Base-by-base conservation (phyloP, 2,113 vertebrate species). In the Hippocampus abdominalis region DNA sequence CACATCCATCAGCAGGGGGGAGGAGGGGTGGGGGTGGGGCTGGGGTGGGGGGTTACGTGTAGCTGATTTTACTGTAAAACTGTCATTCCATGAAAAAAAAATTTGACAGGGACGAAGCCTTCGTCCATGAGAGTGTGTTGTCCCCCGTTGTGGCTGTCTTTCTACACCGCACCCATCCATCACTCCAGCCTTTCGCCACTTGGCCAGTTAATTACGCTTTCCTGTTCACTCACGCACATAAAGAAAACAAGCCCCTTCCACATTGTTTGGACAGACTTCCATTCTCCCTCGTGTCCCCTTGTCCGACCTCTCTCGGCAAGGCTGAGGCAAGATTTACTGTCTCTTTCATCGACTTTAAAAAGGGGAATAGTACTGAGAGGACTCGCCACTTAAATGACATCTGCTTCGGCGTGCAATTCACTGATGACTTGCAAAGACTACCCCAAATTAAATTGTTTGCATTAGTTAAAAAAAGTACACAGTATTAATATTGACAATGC, bases 201-300 rank as follows among this genome's bases (percentile, higher is more conserved):
- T 77, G 81, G 78, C 78, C 80, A 89, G 77, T 89, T 90, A 91
- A 90, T 91, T 87, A 84, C 83, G 87, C 85, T 88, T 90, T 90
- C 87, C 85, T 90, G 87, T 83, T 88, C 84, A 79, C 82, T 88
- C 78, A 77, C 70, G 72, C 81, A 87, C 81, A 88, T 76, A 86
- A 87, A 87, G 87, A 89, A 91, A 92, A 89, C 87, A 90, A 88
- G 85, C 61, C 81, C 70, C 83, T 79, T 87, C 85, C 83, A 85
- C 81, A 88, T 71, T 88, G 89, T 91, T 91, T 90, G 80, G 87
- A 89, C 83, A 89, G 84, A 83, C 75, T 83, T 85, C 83, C 78
- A 76, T 76, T 66, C 32, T 66, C 64, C 68, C 53, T 74, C 4
- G 36, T 46, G 65, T 68, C 75, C 59, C 73, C 59, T 57, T 61